Percentiles rank a stretch among this genome's conserved stretches.
Conservation (phyloP, 1,140 invertebrate species). For the Drosophila prosaltans region DNA sequence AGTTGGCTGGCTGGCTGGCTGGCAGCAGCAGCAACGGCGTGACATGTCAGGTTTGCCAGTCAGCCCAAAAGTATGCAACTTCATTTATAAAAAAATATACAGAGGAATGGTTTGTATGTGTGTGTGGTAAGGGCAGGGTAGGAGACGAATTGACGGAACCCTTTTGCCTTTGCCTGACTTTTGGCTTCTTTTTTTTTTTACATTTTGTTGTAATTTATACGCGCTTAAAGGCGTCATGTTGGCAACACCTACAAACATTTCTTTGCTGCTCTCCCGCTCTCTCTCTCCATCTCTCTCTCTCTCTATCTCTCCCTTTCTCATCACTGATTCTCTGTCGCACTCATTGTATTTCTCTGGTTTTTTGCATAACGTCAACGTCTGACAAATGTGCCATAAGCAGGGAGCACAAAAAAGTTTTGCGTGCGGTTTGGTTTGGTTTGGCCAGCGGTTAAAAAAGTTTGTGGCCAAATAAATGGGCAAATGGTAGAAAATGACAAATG, state of each 20-base stretch:
- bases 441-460: conserved; percentile 72
- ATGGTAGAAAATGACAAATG: conserved; percentile 82
- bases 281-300: conserved; percentile 3
- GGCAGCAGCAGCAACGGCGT: conserved; percentile 41
- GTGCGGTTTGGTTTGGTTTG: conserved; percentile 60
- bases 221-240: conserved; percentile 77
- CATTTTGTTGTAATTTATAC: conserved; percentile 68
- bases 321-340: conserved; percentile 12
- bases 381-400: conserved; percentile 80
- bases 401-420: conserved; percentile 61
- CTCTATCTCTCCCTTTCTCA: not conserved
- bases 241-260: conserved; percentile 77
- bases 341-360: conserved; percentile 36
- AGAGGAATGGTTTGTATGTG: not conserved
- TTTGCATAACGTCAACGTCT: conserved; percentile 78
- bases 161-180: conserved; percentile 64
- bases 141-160: conserved; percentile 19
- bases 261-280: conserved; percentile 24
- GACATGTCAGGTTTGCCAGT: conserved; percentile 67
- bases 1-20: conserved; percentile 27
- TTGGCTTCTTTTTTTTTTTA: conserved; percentile 68
- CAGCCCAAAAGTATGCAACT: conserved; percentile 59
- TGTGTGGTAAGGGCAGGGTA: not conserved
- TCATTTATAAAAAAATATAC: conserved; percentile 68
- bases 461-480: conserved; percentile 77